Evolutionary conservation across 2,888 invertebrate genomes (phyloP), one percentile per base, ranked within the genome.

Genomic region (Gymnoscelis rufifasciata): DNA sequence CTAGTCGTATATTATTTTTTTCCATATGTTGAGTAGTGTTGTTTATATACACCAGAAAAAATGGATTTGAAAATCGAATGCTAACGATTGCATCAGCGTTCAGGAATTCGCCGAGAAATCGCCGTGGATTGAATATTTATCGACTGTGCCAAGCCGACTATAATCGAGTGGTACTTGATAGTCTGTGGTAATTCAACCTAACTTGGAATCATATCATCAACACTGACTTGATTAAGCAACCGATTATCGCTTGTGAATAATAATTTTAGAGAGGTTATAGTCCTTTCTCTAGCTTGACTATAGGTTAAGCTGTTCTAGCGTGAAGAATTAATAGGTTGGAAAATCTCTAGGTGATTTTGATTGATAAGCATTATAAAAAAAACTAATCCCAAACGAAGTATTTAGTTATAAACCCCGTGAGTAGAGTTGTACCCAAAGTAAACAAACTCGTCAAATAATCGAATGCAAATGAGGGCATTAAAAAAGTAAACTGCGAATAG

Each of bases 61-160:
- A 36, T 23, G 47, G 55, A 71, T 74, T 78, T 72, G 56, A 81
- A 78, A 82, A 78, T 74, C 70, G 74, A 79, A 74, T 62, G 72
- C 59, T 75, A 74, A 83, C 83, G 77, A 66, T 68, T 74, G 75
- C 77, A 70, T 72, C 78, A 75, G 81, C 83, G 83, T 79, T 83
- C 81, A 84, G 82, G 83, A 84, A 87, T 87, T 70, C 76, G 75
- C 78, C 77, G 83, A 83, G 86, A 87, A 86, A 86, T 84, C 83
- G 75, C 65, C 65, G 76, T 64, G 64, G 57, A 59, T 78, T 83
- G 83, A 83, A 84, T 86, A 83, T 82, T 81, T 80, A 86, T 81
- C 57, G 42, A 42, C 45, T 50, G 38, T 50, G 24, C 19, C 19
- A 26, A 19, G 29, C 24, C 27, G 13, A 48, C 39, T 38, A 36